phyloP scores from a whole-genome alignment of 2,113 vertebrate species.

The Brachyhypopomus occidentalis region DNA sequence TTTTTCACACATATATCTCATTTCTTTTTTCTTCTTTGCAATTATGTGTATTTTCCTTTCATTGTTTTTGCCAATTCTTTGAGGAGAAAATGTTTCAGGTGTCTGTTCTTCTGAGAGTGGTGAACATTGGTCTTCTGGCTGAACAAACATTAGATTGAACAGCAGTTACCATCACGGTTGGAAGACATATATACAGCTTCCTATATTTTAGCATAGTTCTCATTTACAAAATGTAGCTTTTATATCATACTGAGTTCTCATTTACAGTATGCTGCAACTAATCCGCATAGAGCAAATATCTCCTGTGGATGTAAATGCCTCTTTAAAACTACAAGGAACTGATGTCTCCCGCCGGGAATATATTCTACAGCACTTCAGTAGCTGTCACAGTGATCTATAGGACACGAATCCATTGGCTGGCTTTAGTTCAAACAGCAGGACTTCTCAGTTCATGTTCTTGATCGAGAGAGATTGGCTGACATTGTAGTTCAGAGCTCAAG shows the following conservation, averaged over 20 bases:
- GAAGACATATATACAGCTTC: too few species aligned
- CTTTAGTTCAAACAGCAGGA: constrained; percentile 5
- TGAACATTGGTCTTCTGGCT: constrained; percentile 20
- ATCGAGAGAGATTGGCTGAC: background rate
- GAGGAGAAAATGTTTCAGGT: constrained; percentile 31
- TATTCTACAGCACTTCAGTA: background rate
- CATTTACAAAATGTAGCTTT: background rate
- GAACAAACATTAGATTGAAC: constrained; percentile 6
- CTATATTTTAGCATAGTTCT: too few species aligned
- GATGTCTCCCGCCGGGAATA: constrained; percentile 20
- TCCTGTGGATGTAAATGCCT: background rate
- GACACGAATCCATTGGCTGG: background rate
- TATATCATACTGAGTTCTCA: constrained; percentile 22
- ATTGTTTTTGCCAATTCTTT: constrained; percentile 30
- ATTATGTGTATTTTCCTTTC: constrained; percentile 30
- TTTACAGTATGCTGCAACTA: constrained; percentile 2
- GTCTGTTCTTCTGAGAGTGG: constrained; percentile 5
- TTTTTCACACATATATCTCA: background rate
- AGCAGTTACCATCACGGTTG: constrained; percentile 10
- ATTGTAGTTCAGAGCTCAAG: constrained; percentile 4
- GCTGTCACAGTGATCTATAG: background rate
- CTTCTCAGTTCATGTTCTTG: background rate
- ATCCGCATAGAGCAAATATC: constrained; percentile 5
- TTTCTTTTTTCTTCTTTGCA: background rate
- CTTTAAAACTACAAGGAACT: background rate